A percentile compares a stretch with the other conserved stretches of the same genome.
Evolutionary conservation across 1,140 invertebrate species (phyloP).

Genomic region (Penaeus japonicus): DNA sequence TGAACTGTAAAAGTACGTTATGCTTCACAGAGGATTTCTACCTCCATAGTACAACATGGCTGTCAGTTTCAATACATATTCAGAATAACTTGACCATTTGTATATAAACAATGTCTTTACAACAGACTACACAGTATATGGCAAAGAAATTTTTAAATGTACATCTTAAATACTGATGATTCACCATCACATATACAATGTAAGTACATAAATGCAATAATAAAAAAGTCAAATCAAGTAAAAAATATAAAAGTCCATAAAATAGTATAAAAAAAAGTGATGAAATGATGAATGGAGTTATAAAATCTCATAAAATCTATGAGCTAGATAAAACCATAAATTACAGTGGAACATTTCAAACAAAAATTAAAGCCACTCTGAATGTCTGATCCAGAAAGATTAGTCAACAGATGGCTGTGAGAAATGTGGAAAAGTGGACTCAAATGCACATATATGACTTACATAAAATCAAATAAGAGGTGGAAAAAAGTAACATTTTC

Average conservation of each 20-base stretch:
- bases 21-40: too few species aligned
- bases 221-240: neutral
- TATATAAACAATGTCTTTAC: neutral
- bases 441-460: too few species aligned
- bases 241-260: neutral
- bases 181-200: slow-evolving; percentile 10
- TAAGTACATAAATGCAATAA: neutral
- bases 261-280: neutral
- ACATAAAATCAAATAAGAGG: too few species aligned
- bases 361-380: slow-evolving; percentile 14
- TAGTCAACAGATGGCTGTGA: slow-evolving; percentile 29
- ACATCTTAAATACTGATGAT: neutral
- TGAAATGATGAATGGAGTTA: neutral
- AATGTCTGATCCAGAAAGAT: slow-evolving; percentile 33
- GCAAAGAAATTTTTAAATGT: neutral
- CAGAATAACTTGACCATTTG: neutral
- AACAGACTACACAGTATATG: neutral
- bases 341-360: neutral
- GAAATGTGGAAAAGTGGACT: too few species aligned
- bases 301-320: slow-evolving; percentile 4
- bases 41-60: neutral
- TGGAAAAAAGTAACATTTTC: too few species aligned
- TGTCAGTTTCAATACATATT: neutral
- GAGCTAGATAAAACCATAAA: slow-evolving; percentile 8
- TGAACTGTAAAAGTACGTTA: slow-evolving; percentile 1